Evolutionary conservation across 1,140 invertebrate genomes (phyloP), one percentile per base, ranked within the genome.

Genomic region (Apocrypta bakeri): DNA sequence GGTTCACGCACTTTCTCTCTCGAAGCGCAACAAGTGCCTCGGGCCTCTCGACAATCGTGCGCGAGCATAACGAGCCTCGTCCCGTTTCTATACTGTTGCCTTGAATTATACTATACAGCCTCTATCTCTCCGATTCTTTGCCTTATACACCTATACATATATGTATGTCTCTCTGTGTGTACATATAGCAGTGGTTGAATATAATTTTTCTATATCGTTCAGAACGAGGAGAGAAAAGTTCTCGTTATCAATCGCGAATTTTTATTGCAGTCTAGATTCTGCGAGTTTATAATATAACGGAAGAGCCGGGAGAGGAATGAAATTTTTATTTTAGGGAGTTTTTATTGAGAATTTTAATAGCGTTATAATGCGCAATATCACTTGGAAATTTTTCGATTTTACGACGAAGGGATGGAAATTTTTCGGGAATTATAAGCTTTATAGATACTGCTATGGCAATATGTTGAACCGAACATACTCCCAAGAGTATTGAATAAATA

Each of bases 21-120:
- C 63, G 63, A 25, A 69, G 31, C 40, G 81, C 81, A 83, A 83
- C 75, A 83, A 83, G 81, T 78, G 75, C 75, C 68, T 11, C 31
- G 66, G 63, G 74, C 56, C 74, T 77, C 33, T 72, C 74, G 42
- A 82, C 73, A 71, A 77, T 77, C 56, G 29, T 27, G 69, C 56
- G 42, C 37, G 42, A 73, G 79, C 61, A 33, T 73, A 74, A 74
- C 56, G 48, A 81, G 79, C 33, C 31, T 56, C 48, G 17, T 56
- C 63, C 33, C 79, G 78, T 27, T 27, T 61, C 69, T 74, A 73
- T 14, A 68, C 29, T 68, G 9, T 9, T 29, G 64, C 68, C 17
- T 17, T 56, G 48, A 56, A 56, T 56, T 56, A 56, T 17, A n/a
- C 17, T 56, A 56, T 42, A 37, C 64, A 4, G 3, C 9, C 33